Evolutionary conservation across 2,113 vertebrate genomes (phyloP).

Genomic region (Myotis brandtii): DNA sequence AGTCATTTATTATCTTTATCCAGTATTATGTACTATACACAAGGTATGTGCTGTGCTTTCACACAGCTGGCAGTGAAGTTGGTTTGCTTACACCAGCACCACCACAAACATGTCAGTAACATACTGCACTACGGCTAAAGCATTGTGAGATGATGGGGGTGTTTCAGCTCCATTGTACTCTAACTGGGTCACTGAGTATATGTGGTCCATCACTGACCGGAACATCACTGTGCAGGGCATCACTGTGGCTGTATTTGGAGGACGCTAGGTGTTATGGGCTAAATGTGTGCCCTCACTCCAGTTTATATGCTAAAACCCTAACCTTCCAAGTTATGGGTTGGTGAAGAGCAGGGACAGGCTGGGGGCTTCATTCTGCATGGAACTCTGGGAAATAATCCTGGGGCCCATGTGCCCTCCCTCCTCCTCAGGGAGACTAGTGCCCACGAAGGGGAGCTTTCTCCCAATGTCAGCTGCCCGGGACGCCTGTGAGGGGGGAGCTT

Average conservation of each 20-base stretch:
- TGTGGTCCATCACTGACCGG: no score
- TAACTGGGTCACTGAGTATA: not conserved
- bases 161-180: not conserved
- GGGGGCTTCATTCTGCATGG: not conserved
- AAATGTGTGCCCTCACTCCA: not conserved
- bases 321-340: not conserved
- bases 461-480: accelerated
- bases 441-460: not conserved
- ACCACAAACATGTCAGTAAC: not conserved
- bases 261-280: not conserved
- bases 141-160: no score
- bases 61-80: not conserved
- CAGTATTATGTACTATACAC: not conserved
- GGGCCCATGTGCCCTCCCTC: not conserved
- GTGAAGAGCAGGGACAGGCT: not conserved
- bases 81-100: not conserved
- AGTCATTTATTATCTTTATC: not conserved
- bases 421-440: not conserved
- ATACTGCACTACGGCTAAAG: not conserved
- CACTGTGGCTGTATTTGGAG: not conserved
- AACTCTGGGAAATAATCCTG: not conserved
- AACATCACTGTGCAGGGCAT: no score
- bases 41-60: not conserved
- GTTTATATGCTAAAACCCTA: not conserved
- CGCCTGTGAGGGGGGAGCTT: not conserved